Evolutionary conservation across 1,140 invertebrate genomes (phyloP).

Genomic region (Dysdera silvatica): DNA sequence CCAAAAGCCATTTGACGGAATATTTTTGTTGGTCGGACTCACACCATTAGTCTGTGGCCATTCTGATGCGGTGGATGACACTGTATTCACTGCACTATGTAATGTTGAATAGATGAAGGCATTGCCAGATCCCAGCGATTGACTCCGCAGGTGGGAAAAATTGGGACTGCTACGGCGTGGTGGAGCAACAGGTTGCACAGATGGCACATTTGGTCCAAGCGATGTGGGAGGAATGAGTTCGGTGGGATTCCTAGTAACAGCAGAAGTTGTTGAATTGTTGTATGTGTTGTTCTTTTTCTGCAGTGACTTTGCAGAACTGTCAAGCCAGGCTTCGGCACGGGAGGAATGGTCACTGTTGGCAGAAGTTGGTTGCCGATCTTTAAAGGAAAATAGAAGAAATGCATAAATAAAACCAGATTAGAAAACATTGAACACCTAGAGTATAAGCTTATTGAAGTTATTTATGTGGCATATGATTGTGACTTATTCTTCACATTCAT

Average conservation of each 20-base stretch:
- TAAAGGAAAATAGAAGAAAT: too few species aligned
- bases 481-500: too few species aligned
- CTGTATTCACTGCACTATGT: neutral
- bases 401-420: too few species aligned
- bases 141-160: slow-evolving; percentile 51
- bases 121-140: slow-evolving; percentile 49
- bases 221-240: neutral
- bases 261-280: neutral
- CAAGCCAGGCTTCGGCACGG: neutral
- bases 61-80: neutral
- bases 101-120: slow-evolving; percentile 3
- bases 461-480: too few species aligned
- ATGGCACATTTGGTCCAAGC: slow-evolving; percentile 25
- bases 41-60: neutral
- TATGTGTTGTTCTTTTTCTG: neutral
- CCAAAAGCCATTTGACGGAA: slow-evolving; percentile 24
- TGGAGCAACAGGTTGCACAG: slow-evolving; percentile 29
- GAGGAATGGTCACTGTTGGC: too few species aligned
- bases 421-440: too few species aligned
- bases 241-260: neutral
- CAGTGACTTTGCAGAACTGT: neutral
- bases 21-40: too few species aligned
- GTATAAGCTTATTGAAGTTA: too few species aligned
- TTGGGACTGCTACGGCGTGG: slow-evolving; percentile 44
- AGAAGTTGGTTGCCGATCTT: too few species aligned